These are phyloP conservation scores for Lagopus leucura DNA, from an alignment of 2,113 vertebrate species.

Conservation along the genomic window DNA sequence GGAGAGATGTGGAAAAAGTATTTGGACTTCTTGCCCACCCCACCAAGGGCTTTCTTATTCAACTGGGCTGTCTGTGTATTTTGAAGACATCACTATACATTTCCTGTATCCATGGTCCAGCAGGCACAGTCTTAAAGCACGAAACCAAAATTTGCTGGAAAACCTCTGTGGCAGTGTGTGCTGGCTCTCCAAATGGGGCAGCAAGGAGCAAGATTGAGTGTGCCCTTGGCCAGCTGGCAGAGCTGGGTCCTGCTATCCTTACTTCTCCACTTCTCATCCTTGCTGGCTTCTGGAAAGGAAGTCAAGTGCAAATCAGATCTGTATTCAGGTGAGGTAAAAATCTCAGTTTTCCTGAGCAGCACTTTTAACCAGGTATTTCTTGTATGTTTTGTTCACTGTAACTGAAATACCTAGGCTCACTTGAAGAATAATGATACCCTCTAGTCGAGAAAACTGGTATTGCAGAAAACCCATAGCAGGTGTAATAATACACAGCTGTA, in stretches of 20 bases:
- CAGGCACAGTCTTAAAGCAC: fast-evolving
- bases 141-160: neutral
- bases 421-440: neutral
- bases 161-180: neutral
- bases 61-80: neutral
- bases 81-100: neutral
- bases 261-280: neutral
- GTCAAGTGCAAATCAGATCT: neutral
- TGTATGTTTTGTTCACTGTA: neutral
- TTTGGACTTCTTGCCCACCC: neutral
- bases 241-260: neutral
- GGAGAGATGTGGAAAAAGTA: neutral
- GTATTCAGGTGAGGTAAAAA: neutral
- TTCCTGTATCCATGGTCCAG: fast-evolving
- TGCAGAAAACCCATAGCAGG: neutral
- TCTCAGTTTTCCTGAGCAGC: neutral
- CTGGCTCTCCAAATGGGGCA: neutral
- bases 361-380: neutral
- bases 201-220: fast-evolving
- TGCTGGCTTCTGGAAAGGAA: neutral
- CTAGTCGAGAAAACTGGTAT: neutral
- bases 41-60: neutral
- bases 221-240: neutral
- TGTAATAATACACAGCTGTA: neutral
- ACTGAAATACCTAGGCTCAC: neutral